Evolutionary conservation across 2,113 vertebrate genomes (phyloP), one percentile per base, ranked within the genome.

Genomic region (Galeopterus variegatus): DNA sequence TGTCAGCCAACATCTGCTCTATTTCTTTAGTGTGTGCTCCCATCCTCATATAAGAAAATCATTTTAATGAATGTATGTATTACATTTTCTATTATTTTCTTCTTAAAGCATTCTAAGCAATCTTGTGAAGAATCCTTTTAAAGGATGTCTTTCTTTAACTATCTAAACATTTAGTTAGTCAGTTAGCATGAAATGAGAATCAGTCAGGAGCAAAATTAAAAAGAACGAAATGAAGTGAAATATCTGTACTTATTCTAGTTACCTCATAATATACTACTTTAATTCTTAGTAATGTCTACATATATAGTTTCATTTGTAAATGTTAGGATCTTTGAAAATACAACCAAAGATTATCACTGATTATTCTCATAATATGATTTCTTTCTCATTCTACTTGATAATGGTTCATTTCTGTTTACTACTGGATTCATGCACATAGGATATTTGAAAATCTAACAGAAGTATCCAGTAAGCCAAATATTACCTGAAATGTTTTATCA

Each of bases 171-270:
- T 83, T 76, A 70, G 50, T n/a, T 83, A 88, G 79, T 80, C 72
- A 77, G 45, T 96, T 90, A 88, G 33, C 50, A 90, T 93, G 62
- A 75, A 93, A 80, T 79, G 62, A 13, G 9, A 88, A 88, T 50
- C 48, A 56, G 15, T 58, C 56, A 73, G 50, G 65, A 91, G 72
- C 41, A 96, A 88, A 88, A 88, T 88, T 65, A 92, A 94, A 31
- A 96, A 54, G 0, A 90, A 88, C 84, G 33, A 69, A 91, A 88
- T 56, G n/a, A 19, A 79, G 33, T 48, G 23, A 75, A 90, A 67
- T 21, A 85, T 67, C n/a, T 93, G 33, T 72, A 56, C 11, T 69
- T 91, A 69, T n/a, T 96, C 23, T 67, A 21, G 33, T 85, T 48
- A 73, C 69, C 14, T 84, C 23, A 23, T 56, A 45, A 80, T 50